Conservation (phyloP, 2,113 vertebrate genomes). For the Pteruthius melanotis region DNA sequence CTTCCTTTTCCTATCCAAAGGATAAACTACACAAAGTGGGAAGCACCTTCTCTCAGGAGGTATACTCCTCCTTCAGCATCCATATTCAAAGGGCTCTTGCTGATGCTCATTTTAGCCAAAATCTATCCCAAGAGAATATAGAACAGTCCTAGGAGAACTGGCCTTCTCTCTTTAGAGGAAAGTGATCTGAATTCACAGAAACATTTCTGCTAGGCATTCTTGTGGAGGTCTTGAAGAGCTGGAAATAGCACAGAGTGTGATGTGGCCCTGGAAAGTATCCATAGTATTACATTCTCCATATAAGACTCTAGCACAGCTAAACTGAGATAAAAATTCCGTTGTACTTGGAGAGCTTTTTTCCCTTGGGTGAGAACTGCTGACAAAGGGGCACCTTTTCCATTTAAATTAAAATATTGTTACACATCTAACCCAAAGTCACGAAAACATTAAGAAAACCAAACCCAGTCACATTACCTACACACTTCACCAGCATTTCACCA, state of each 20-base stretch:
- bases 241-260: background rate
- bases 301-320: background rate
- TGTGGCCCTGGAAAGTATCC: background rate
- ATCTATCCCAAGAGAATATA: background rate
- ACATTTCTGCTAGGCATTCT: background rate
- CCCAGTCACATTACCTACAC: background rate
- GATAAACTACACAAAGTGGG: background rate
- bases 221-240: background rate
- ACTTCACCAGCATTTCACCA: background rate
- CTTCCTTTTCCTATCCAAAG: background rate
- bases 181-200: background rate
- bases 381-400: background rate
- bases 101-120: background rate
- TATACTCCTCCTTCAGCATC: background rate
- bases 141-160: background rate
- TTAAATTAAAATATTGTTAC: background rate
- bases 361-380: background rate
- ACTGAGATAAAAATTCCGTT: background rate
- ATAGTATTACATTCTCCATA: background rate
- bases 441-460: background rate
- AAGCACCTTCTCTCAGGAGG: background rate
- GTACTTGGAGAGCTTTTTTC: background rate
- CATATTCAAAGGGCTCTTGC: background rate
- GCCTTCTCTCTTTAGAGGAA: background rate
- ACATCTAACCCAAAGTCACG: background rate